phyloP scores from a whole-genome alignment of 2,888 invertebrate genomes.

The Theretra japonica region DNA sequence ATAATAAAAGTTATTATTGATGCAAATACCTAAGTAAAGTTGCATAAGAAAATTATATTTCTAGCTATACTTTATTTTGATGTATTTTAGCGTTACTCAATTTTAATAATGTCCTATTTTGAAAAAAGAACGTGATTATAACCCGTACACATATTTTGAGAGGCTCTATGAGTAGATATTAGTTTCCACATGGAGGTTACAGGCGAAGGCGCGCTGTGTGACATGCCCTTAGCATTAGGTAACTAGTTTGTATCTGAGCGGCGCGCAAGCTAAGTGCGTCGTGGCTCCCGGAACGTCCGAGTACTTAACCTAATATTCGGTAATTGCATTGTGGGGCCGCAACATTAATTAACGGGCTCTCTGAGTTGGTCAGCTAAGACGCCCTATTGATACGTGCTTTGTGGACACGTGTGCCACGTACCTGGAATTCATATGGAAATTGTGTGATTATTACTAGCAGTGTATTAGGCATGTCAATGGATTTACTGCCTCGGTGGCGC shows the following conservation, averaged over 20 bases:
- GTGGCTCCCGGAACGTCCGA: constrained; percentile 60
- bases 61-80: no score
- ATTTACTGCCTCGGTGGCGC: neutral
- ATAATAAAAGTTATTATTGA: no score
- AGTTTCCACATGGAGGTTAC: neutral
- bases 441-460: constrained; percentile 12
- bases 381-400: constrained; percentile 68
- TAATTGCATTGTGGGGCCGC: constrained; percentile 76
- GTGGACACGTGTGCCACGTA: constrained; percentile 40
- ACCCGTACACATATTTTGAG: no score
- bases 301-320: constrained; percentile 82
- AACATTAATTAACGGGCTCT: constrained; percentile 76
- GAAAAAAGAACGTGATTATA: no score
- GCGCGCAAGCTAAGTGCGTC: constrained; percentile 71
- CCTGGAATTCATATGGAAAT: constrained; percentile 18
- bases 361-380: constrained; percentile 71
- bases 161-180: neutral
- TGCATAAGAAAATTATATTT: no score
- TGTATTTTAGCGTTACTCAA: no score
- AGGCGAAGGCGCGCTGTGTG: constrained; percentile 34
- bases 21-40: no score
- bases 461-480: neutral
- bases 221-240: constrained; percentile 44
- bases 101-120: no score
- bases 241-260: constrained; percentile 75